Conservation (phyloP, 2,797 vertebrate genomes). For the Sebastes taczanowskii region DNA sequence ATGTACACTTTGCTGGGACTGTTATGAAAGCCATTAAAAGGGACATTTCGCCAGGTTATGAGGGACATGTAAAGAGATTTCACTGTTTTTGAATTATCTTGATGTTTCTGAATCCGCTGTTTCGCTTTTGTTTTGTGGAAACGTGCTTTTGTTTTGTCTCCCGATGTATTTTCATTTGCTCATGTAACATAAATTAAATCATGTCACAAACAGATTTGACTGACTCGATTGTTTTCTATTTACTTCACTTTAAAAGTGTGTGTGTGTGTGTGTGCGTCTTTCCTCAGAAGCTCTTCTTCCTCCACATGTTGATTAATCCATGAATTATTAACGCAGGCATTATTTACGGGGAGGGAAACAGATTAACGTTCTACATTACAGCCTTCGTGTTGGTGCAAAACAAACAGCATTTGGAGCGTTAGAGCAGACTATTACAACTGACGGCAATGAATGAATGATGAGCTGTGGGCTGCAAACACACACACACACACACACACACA, state of each 20-base stretch:
- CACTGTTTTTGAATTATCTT: slow-evolving; percentile 1
- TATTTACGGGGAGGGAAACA: slow-evolving; percentile 37
- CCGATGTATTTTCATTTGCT: slow-evolving; percentile 35
- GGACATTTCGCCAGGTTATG: slow-evolving; percentile 9
- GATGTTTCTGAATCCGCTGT: slow-evolving; percentile 21
- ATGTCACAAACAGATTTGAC: slow-evolving; percentile 35
- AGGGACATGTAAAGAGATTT: slow-evolving; percentile 16
- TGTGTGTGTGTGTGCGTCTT: not conserved
- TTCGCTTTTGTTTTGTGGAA: slow-evolving; percentile 32
- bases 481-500: not conserved
- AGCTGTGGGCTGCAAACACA: slow-evolving; percentile 12
- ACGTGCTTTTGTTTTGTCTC: slow-evolving; percentile 43
- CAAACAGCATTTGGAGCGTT: slow-evolving; percentile 29
- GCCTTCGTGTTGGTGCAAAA: slow-evolving; percentile 5
- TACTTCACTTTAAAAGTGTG: not conserved
- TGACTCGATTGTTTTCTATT: not conserved
- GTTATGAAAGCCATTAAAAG: slow-evolving; percentile 33
- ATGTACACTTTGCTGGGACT: slow-evolving; percentile 22
- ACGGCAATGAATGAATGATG: slow-evolving; percentile 39
- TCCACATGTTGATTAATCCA: slow-evolving; percentile 46
- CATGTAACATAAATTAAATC: slow-evolving; percentile 56
- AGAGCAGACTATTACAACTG: slow-evolving; percentile 18
- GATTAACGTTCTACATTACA: slow-evolving; percentile 48
- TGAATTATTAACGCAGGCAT: slow-evolving; percentile 55
- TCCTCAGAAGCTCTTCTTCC: not conserved